A percentile compares a stretch with the other conserved stretches of the same genome.
phyloP scores from a whole-genome alignment of 2,113 vertebrate species.

The Anthoscopus minutus region DNA sequence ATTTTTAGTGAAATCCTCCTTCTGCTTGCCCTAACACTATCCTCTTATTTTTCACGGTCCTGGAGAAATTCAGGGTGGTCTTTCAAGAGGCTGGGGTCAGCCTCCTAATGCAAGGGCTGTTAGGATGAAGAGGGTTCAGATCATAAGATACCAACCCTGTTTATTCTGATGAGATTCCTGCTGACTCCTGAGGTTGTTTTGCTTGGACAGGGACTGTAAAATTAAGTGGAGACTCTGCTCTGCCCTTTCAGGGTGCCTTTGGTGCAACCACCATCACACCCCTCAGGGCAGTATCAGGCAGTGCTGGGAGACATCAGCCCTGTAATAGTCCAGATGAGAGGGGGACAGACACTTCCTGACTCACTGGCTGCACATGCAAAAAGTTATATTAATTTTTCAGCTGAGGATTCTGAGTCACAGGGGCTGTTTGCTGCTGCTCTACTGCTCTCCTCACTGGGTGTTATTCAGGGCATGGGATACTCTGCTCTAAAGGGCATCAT shows the following conservation, averaged over 20 bases:
- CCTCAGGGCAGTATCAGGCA: background rate
- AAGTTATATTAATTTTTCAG: background rate
- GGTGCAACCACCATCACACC: background rate
- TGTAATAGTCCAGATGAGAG: background rate
- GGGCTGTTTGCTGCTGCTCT: background rate
- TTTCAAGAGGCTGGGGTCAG: background rate
- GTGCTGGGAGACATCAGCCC: background rate
- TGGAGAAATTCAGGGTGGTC: background rate
- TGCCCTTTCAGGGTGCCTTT: background rate
- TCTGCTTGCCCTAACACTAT: background rate
- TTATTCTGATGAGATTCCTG: background rate
- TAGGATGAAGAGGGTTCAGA: background rate
- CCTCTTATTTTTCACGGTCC: background rate
- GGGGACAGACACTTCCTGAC: background rate
- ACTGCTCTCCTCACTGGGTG: rapidly evolving
- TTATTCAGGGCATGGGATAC: background rate
- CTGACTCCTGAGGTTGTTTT: background rate
- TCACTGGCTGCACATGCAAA: conserved; percentile 7
- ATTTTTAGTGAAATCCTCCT: background rate
- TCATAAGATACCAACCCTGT: background rate
- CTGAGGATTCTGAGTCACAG: background rate
- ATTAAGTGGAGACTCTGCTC: background rate
- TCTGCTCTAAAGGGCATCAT: background rate
- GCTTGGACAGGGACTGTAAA: background rate
- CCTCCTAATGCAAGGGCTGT: background rate